These are phyloP conservation scores for Zaprionus camerounensis DNA, from an alignment of 1,140 invertebrate genomes.

Conservation along the genomic window DNA sequence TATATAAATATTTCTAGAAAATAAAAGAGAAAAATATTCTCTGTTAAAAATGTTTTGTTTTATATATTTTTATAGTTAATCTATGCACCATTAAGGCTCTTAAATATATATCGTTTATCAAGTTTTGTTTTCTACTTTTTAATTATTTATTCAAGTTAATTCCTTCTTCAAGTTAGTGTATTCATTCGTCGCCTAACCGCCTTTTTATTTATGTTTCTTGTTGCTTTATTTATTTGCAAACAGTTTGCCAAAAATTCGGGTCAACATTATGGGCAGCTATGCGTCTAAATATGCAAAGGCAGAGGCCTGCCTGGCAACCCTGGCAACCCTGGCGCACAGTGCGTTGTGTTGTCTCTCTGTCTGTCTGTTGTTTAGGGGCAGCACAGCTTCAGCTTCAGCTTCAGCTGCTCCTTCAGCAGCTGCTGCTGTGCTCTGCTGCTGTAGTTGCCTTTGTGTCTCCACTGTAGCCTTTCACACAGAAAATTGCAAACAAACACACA, in stretches of 20 bases:
- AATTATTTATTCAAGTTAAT: neutral
- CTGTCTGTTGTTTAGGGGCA: conserved; percentile 35
- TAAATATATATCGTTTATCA: too few relatives aligned
- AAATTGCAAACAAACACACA: conserved; percentile 77
- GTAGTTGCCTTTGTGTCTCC: conserved; percentile 63
- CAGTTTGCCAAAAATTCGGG: conserved; percentile 80
- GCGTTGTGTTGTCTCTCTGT: conserved; percentile 61
- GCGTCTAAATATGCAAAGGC: conserved; percentile 44
- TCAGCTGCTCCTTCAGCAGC: conserved; percentile 18
- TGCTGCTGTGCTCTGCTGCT: conserved; percentile 19
- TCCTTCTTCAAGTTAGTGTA: conserved; percentile 31
- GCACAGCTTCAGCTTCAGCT: conserved; percentile 23
- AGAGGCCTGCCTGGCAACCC: conserved; percentile 1
- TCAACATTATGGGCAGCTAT: conserved; percentile 79
- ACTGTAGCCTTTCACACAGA: conserved; percentile 75
- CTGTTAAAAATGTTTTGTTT: too few relatives aligned
- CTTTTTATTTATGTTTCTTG: conserved; percentile 35
- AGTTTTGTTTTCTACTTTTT: too few relatives aligned
- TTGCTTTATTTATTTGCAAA: conserved; percentile 78
- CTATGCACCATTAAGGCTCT: too few relatives aligned
- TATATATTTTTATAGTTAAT: too few relatives aligned
- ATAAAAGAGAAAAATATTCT: too few relatives aligned
- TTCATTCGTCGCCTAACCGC: conserved; percentile 32
- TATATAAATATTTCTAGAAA: neutral
- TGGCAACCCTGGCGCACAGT: conserved; percentile 39